Conservation (phyloP, 2,888 invertebrate species). For the Eumerus sabulonum region DNA sequence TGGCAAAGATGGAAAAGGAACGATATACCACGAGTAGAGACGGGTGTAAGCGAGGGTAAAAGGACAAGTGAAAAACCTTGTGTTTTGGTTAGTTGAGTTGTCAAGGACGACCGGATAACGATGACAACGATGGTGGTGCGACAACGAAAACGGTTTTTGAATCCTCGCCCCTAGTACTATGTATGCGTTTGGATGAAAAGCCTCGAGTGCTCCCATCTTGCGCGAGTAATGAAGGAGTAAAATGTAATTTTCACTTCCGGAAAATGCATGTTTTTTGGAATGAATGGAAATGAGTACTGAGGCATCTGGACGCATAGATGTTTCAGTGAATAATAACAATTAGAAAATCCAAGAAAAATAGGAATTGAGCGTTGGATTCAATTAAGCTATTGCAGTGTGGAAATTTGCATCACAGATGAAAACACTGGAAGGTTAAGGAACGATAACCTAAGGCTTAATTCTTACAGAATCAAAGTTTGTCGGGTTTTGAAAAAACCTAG, state of each 20-base stretch:
- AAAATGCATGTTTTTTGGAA: not conserved
- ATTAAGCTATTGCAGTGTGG: too few species aligned
- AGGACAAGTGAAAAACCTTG: conserved; percentile 43
- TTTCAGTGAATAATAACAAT: too few species aligned
- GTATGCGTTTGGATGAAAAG: conserved; percentile 6
- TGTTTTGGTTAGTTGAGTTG: conserved; percentile 51
- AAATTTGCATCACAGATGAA: too few species aligned
- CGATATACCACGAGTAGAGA: not conserved
- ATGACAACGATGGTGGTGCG: conserved; percentile 3
- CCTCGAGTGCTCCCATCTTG: conserved; percentile 25
- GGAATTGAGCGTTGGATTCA: too few species aligned
- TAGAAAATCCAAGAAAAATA: not conserved
- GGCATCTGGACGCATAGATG: not conserved
- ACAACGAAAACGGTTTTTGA: conserved; percentile 6
- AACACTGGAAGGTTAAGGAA: too few species aligned
- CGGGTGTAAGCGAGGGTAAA: conserved; percentile 13
- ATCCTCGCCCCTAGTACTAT: too few species aligned
- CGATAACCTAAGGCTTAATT: too few species aligned
- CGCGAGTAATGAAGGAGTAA: not conserved
- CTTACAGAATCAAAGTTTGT: too few species aligned
- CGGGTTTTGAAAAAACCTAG: too few species aligned
- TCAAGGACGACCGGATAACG: conserved; percentile 51
- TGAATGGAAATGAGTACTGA: not conserved
- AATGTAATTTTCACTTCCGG: not conserved
- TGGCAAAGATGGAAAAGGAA: conserved; percentile 8